Evolutionary conservation across 2,113 vertebrate genomes (phyloP), one percentile per base, ranked within the genome.

Genomic region (Tympanuchus pallidicinctus): DNA sequence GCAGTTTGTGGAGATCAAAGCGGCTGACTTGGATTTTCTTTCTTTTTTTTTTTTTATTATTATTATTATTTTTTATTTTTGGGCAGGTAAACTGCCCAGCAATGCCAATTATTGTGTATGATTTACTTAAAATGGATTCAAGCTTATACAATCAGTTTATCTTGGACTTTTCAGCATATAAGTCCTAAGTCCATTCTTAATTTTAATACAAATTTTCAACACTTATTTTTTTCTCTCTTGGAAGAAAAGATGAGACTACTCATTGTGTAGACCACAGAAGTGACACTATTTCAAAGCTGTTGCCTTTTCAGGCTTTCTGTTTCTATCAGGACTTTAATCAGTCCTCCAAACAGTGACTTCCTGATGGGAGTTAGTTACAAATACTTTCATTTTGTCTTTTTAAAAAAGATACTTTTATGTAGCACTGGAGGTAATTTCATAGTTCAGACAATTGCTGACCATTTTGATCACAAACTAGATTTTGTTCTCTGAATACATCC

Each of bases 401-500:
- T 86, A 77, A 48, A 48, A 82, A 38, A 64, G 69, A 45, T 48
- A 52, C 89, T 81, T 71, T 70, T 75, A 10, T 38, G 45, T 69
- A 42, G n/a, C 54, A 45, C 8, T 81, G 66, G 80, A 74, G 28
- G 79, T 88, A 86, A 93, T 88, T 93, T 94, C 16, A 47, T 38
- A 83, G 32, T 32, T 45, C 47, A 93, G 89, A 60, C 84, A 83
- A 76, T 82, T 93, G 88, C 56, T 90, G 72, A 5, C 38, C 30
- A 6, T 85, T 77, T 85, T 86, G 69, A 43, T 91, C 54, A 69
- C 64, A 86, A 90, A 82, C 34, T 73, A 82, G 92, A 90, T 82
- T 86, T 43, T 77, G 17, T 59, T 91, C 36, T 69, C 70, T 57
- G 57, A 70, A 88, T 79, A 60, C 34, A 84, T 71, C 32, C 54